Conservation (phyloP, 2,888 invertebrate genomes). For the Agrochola litura region DNA sequence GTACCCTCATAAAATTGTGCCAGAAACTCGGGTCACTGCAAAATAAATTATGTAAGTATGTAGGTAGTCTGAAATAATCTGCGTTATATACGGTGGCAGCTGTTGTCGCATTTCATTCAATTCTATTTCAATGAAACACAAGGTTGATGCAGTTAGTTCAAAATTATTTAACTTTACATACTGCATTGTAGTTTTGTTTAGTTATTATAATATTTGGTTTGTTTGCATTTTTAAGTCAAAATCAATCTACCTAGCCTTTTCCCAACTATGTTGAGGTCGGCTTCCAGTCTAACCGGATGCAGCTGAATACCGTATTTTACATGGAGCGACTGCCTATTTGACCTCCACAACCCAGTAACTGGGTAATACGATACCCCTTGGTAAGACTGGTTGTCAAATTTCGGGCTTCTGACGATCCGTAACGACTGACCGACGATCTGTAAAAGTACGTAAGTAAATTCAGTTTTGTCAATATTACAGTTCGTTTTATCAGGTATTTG, state of each 20-base stretch:
- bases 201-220: background rate
- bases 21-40: slow-evolving; percentile 40
- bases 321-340: too few relatives aligned
- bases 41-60: slow-evolving; percentile 34
- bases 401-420: too few relatives aligned
- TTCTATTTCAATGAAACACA: slow-evolving; percentile 70
- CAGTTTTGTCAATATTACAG: background rate
- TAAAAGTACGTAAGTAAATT: background rate
- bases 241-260: too few relatives aligned
- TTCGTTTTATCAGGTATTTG: background rate
- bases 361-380: too few relatives aligned
- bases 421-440: too few relatives aligned
- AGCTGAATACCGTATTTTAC: too few relatives aligned
- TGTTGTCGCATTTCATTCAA: slow-evolving; percentile 65
- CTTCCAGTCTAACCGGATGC: too few relatives aligned
- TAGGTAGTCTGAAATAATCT: slow-evolving; percentile 50
- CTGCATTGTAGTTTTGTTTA: slow-evolving; percentile 29
- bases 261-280: too few relatives aligned
- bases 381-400: too few relatives aligned
- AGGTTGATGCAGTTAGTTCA: slow-evolving; percentile 67
- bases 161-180: slow-evolving; percentile 51
- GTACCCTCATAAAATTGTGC: slow-evolving; percentile 25
- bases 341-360: too few relatives aligned
- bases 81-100: slow-evolving; percentile 63
- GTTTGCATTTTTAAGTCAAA: slow-evolving; percentile 29